Conservation (phyloP, 2,113 vertebrate genomes). For the Centropus unirufus region DNA sequence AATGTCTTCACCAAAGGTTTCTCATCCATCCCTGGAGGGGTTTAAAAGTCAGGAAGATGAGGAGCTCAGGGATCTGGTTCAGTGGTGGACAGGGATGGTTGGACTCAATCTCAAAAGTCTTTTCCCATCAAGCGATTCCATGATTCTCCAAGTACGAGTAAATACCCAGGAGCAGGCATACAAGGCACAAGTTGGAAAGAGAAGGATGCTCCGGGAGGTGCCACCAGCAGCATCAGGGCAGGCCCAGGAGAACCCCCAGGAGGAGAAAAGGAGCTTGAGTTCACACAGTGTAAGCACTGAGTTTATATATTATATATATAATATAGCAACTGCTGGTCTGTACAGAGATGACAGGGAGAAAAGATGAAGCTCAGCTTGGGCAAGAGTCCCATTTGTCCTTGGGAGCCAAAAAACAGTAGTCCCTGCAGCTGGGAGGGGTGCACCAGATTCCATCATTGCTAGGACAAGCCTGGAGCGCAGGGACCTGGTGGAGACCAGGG, state of each 20-base stretch:
- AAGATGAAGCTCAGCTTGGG: not conserved
- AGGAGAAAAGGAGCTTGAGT: not conserved
- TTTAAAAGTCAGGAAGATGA: no score
- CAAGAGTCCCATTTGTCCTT: accelerated
- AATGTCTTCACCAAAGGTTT: no score
- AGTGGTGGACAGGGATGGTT: no score
- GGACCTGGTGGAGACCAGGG: accelerated
- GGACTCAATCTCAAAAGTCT: no score
- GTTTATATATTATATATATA: no score
- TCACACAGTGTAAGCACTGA: accelerated
- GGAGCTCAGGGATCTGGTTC: no score
- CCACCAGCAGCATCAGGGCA: not conserved
- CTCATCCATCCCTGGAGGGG: no score
- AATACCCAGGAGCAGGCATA: accelerated
- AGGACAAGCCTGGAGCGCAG: not conserved
- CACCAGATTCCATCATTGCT: not conserved
- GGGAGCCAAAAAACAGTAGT: not conserved
- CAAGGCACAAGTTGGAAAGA: accelerated
- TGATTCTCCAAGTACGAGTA: not conserved
- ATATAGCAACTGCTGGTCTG: no score
- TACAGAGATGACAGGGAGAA: no score
- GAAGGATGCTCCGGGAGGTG: not conserved
- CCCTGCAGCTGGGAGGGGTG: not conserved
- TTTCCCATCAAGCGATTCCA: no score
- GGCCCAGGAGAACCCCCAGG: not conserved